Evolutionary conservation across 2,888 invertebrate genomes (phyloP).

Genomic region (Phytoseiulus persimilis): DNA sequence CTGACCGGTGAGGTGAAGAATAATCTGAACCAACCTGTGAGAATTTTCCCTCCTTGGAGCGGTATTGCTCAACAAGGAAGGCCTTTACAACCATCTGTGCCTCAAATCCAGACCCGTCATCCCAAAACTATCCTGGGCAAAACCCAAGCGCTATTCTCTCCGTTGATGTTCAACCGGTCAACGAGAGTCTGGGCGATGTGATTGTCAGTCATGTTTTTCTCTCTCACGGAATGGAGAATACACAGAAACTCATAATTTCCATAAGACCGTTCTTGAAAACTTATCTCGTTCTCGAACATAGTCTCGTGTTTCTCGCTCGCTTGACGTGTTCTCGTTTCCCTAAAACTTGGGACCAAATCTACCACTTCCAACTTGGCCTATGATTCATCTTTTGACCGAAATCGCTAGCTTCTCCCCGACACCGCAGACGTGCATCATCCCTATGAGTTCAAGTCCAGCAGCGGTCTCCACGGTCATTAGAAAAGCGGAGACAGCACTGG

Average conservation of each 20-base stretch:
- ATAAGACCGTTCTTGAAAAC: background rate
- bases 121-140: slow-evolving; percentile 20
- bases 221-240: background rate
- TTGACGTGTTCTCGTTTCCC: background rate
- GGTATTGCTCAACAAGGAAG: slow-evolving; percentile 26
- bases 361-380: background rate
- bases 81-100: background rate
- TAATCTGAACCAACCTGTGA: slow-evolving; percentile 18
- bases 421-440: background rate
- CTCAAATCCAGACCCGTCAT: background rate
- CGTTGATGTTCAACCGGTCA: slow-evolving; percentile 1
- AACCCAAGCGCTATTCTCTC: background rate
- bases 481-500: slow-evolving; percentile 11
- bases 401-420: slow-evolving; percentile 7
- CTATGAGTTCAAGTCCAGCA: slow-evolving; percentile 24
- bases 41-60: slow-evolving; percentile 6
- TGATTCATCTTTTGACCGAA: background rate
- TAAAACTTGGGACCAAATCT: background rate
- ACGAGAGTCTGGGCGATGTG: slow-evolving; percentile 8
- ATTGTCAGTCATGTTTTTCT: background rate
- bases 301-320: background rate
- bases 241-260: background rate
- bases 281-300: background rate
- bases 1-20: too few species aligned
- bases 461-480: background rate